These are phyloP conservation scores for Euclidia mi DNA, from an alignment of 2,888 invertebrate species.

Conservation along the genomic window DNA sequence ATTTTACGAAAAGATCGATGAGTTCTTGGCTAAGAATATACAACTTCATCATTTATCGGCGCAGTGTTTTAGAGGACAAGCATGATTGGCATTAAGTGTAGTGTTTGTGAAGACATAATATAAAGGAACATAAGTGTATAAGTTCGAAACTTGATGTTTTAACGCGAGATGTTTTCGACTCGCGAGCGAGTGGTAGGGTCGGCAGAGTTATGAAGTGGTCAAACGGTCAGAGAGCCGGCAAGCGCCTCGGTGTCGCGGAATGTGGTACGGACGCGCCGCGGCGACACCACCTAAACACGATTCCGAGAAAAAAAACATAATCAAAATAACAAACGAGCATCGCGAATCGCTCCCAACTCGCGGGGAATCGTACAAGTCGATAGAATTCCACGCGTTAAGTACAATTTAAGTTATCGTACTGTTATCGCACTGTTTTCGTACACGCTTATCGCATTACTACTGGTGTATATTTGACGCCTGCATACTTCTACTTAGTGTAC, in stretches of 20 bases:
- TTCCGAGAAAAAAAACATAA: slow-evolving; percentile 74
- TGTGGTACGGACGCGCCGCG: slow-evolving; percentile 76
- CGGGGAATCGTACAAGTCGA: slow-evolving; percentile 40
- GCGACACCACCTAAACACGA: slow-evolving; percentile 76
- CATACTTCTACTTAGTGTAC: not conserved
- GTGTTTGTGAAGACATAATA: too few relatives aligned
- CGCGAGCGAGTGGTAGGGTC: slow-evolving; percentile 54
- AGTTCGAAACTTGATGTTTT: slow-evolving; percentile 1
- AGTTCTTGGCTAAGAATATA: slow-evolving; percentile 16
- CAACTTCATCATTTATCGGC: not conserved
- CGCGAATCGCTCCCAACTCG: slow-evolving; percentile 56
- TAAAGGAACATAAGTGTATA: not conserved
- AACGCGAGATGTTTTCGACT: slow-evolving; percentile 34
- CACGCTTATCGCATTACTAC: slow-evolving; percentile 9
- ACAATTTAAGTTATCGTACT: slow-evolving; percentile 16
- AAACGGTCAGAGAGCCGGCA: slow-evolving; percentile 73
- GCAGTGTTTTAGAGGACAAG: too few relatives aligned
- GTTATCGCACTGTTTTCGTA: slow-evolving; percentile 7
- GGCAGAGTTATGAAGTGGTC: slow-evolving; percentile 72
- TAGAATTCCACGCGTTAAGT: slow-evolving; percentile 44
- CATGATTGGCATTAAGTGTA: too few relatives aligned
- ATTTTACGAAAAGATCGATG: slow-evolving; percentile 10
- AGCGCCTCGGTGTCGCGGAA: slow-evolving; percentile 85
- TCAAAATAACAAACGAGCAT: slow-evolving; percentile 67
- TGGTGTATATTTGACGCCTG: slow-evolving; percentile 9